phyloP scores from a whole-genome alignment of 2,113 vertebrate species.

The Elephantulus edwardii region DNA sequence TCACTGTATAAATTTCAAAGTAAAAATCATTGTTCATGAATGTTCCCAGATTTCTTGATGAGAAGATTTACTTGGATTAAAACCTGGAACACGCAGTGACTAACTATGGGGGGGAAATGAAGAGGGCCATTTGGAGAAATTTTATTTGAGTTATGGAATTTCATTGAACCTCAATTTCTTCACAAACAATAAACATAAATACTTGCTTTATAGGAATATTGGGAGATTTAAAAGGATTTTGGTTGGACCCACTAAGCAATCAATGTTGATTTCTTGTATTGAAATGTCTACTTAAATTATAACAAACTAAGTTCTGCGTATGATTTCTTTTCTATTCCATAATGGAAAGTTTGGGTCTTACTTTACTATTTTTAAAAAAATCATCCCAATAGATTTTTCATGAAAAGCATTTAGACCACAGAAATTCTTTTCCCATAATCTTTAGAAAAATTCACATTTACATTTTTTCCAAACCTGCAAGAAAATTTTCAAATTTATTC shows the following conservation, averaged over 20 bases:
- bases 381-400: background rate
- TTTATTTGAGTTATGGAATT: background rate
- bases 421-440: background rate
- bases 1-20: conserved; percentile 60
- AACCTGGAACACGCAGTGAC: conserved; percentile 7
- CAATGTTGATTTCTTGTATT: background rate
- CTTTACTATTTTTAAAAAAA: background rate
- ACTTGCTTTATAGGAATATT: conserved; percentile 6
- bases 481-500: background rate
- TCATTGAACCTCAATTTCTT: conserved; percentile 12
- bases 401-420: background rate
- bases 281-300: background rate
- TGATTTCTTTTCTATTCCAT: conserved; percentile 11
- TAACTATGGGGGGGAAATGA: background rate
- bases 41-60: conserved; percentile 39
- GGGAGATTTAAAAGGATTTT: background rate
- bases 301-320: background rate
- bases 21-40: conserved; percentile 63
- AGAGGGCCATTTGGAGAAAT: background rate
- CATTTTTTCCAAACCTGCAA: background rate
- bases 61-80: conserved; percentile 43
- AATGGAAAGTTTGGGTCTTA: background rate
- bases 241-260: background rate
- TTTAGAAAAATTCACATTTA: background rate
- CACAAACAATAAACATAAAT: background rate